A percentile compares a stretch with the other conserved stretches of the same genome.
These are phyloP conservation scores for Spodoptera exigua DNA, from an alignment of 2,888 invertebrate species.

Conservation along the genomic window DNA sequence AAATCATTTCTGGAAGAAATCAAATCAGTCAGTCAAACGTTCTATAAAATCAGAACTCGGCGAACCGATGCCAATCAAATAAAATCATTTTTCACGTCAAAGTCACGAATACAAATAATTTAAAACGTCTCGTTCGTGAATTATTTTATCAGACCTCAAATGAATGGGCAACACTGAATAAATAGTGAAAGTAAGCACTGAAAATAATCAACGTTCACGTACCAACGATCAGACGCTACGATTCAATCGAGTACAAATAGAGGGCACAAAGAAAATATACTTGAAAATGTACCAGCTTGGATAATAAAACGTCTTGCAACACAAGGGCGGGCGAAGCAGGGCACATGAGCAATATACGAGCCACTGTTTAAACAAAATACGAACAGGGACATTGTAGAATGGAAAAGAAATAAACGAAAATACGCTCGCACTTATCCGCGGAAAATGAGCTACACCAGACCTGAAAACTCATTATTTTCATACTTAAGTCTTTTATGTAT, in stretches of 20 bases:
- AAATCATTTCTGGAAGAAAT: too few relatives aligned
- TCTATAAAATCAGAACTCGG: too few relatives aligned
- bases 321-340: conserved; percentile 1
- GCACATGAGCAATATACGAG: conserved; percentile 5
- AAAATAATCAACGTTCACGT: conserved; percentile 9
- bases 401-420: not conserved
- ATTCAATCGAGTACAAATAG: conserved; percentile 19
- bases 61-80: too few relatives aligned
- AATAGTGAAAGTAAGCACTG: not conserved
- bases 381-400: not conserved
- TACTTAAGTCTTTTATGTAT: too few relatives aligned
- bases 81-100: not conserved
- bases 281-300: conserved; percentile 4
- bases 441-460: not conserved
- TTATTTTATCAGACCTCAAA: conserved; percentile 2
- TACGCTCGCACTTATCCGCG: too few relatives aligned
- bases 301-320: conserved; percentile 7
- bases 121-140: too few relatives aligned
- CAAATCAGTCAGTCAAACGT: too few relatives aligned
- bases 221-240: conserved; percentile 12
- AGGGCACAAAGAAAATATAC: conserved; percentile 9
- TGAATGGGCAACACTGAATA: not conserved
- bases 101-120: too few relatives aligned
- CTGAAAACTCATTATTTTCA: not conserved
- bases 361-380: conserved; percentile 9